Base-by-base conservation (phyloP, 2,888 invertebrate species). In the Amblyjoppa fuscipennis region DNA sequence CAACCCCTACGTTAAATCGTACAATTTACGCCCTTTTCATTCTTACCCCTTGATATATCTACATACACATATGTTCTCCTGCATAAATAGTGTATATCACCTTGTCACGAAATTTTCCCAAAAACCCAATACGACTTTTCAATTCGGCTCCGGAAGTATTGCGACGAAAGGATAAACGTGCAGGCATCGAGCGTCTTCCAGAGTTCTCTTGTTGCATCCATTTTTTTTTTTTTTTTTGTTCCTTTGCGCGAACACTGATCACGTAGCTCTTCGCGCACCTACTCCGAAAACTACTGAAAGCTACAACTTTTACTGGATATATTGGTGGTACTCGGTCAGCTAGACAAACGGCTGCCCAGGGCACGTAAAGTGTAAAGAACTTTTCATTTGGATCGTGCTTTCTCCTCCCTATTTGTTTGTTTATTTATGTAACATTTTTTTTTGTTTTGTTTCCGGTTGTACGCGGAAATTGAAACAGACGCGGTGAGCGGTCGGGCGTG, bases 341-440 rank as follows among this genome's bases (percentile, higher is more conserved):
- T 53, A 20, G 38, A n/a, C 2, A 53, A 66, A 34, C 66, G 6
- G 66, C 66, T 34, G 56, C 45, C 7, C 45, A 49, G 11, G 45
- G 11, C 25, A 9, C 66, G 70, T 77, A 64, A 70, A 53, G 16
- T 66, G 56, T 71, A 41, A 64, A 82, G 45, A 82, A 76, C 76
- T 76, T 76, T 71, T 76, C 76, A 53, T 77, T 73, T n/a, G 16
- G 68, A 13, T 20, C 53, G 64, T 59, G 25, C 34, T 82, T 68
- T n/a, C 41, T 53, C 28, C 51, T 13, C 9, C 28, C 41, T 1
- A 9, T 64, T n/a, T 4, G 5, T 5, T 64, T 34, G 2, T 31
- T 64, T 64, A 41, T 79, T 20, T 25, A 56, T 20, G 0, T 20
- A 20, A 20, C 0, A 20, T 3, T 9, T 20, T 81, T 38, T 16